Evolutionary conservation across 2,113 vertebrate species (phyloP).

Genomic region (Riparia riparia): DNA sequence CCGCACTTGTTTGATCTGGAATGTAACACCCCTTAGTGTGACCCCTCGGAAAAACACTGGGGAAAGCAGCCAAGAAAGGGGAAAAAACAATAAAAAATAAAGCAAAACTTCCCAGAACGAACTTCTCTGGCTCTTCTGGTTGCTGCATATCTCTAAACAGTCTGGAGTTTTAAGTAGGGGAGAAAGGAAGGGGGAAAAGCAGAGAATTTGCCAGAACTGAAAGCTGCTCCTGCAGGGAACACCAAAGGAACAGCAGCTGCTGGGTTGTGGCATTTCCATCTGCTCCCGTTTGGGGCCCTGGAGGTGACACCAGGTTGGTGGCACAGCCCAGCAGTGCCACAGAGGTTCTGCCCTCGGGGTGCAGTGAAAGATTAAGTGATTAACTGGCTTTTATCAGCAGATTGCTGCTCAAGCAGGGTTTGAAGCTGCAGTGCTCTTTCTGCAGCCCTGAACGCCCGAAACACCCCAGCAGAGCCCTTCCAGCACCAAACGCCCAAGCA

Average conservation of each 20-base stretch:
- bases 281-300: fast-evolving
- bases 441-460: not conserved
- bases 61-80: slow-evolving; percentile 21
- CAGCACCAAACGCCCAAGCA: fast-evolving
- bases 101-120: not conserved
- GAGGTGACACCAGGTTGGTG: not conserved
- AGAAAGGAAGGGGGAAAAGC: not conserved
- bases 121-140: not conserved
- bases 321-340: not conserved
- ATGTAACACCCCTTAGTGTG: not conserved
- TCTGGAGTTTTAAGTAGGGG: not conserved
- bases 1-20: slow-evolving; percentile 14
- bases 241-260: not conserved
- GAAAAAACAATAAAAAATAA: fast-evolving
- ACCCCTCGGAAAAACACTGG: slow-evolving; percentile 56
- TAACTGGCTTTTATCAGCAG: not conserved
- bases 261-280: not conserved
- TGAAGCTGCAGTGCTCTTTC: not conserved
- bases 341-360: not conserved
- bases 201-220: not conserved
- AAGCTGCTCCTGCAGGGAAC: not conserved
- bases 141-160: not conserved
- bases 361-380: not conserved
- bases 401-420: fast-evolving
- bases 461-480: fast-evolving